Evolutionary conservation across 2,888 invertebrate genomes (phyloP), one percentile per base, ranked within the genome.

Genomic region (Heliconius aoede): DNA sequence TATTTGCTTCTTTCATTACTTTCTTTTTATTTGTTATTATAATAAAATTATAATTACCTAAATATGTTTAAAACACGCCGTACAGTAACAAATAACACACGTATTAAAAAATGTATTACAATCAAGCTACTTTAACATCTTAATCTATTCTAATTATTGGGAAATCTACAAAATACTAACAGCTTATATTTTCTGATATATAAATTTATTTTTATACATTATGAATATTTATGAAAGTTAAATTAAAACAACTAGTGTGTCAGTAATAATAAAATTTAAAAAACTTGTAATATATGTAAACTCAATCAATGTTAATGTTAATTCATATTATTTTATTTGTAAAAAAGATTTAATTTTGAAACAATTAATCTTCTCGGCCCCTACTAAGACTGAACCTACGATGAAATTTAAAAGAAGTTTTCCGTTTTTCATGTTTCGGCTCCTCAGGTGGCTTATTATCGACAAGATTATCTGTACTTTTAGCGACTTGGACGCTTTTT

Each of bases 401-500:
- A 82, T 94, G 94, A 80, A 94, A 94, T 82, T 92, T 94, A 72
- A 94, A 94, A 60, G 72, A 88, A 3, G 55, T 9, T 65, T 92
- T 94, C 82, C 93, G 93, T 80, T 93, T 93, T 77, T 92, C 92
- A 24, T 85, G 87, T 58, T 88, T 89, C 32, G 92, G 91, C 62
- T 93, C 93, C 8, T 83, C 65, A 8, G 88, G 82, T 7, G 88
- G 82, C 79, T 91, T 93, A 15, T 84, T 85, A 13, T 94, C 93
- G 1, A 84, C 85, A 1, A 94, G 84, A 78, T 91, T 91, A 76
- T 94, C 94, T 28, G 93, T 91, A 81, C 93, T 93, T 83, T 94
- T 94, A 4, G 94, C 93, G 0, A 94, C 92, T 82, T 93, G 93
- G 8, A 94, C 94, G 81, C 94, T 94, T 89, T 94, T 94, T 81